A percentile compares a stretch with the other conserved stretches of the same genome.
These are phyloP conservation scores for Platycheirus rosarum DNA, from an alignment of 2,888 invertebrate species.

Conservation along the genomic window DNA sequence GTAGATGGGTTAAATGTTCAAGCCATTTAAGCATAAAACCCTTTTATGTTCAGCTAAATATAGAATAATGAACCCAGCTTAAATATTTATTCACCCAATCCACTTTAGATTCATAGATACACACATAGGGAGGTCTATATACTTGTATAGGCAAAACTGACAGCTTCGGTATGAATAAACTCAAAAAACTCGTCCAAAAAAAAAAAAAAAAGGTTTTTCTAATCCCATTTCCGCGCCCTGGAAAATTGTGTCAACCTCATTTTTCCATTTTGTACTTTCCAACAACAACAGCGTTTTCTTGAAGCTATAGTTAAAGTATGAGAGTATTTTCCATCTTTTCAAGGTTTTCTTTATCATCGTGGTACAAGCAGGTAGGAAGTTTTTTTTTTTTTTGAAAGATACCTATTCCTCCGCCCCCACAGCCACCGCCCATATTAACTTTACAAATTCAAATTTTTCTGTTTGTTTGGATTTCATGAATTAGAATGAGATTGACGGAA, in stretches of 20 bases:
- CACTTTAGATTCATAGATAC: conserved; percentile 7
- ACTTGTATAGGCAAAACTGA: background rate
- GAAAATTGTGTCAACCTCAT: conserved; percentile 49
- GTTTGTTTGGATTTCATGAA: conserved; percentile 52
- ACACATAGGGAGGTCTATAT: background rate
- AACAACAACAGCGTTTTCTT: conserved; percentile 12
- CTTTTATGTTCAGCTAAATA: conserved; percentile 20
- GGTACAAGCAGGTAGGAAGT: background rate
- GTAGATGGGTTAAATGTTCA: conserved; percentile 26
- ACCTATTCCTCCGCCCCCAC: background rate
- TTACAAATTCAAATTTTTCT: conserved; percentile 39
- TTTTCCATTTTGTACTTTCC: conserved; percentile 25
- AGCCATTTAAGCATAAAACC: conserved; percentile 21
- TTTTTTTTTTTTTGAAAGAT: background rate
- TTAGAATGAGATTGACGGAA: conserved; percentile 51
- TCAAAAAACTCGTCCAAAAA: background rate
- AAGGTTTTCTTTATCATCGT: conserved; percentile 25
- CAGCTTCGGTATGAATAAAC: background rate
- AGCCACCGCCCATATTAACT: conserved; percentile 9
- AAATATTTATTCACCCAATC: conserved; percentile 18
- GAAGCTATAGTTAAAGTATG: background rate
- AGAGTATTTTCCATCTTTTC: conserved; percentile 11
- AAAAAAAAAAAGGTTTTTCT: conserved; percentile 14
- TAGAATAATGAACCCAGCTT: conserved; percentile 8
- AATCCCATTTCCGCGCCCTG: conserved; percentile 26